Evolutionary conservation across 2,797 vertebrate genomes (phyloP).

Genomic region (Leucoraja ocellata): DNA sequence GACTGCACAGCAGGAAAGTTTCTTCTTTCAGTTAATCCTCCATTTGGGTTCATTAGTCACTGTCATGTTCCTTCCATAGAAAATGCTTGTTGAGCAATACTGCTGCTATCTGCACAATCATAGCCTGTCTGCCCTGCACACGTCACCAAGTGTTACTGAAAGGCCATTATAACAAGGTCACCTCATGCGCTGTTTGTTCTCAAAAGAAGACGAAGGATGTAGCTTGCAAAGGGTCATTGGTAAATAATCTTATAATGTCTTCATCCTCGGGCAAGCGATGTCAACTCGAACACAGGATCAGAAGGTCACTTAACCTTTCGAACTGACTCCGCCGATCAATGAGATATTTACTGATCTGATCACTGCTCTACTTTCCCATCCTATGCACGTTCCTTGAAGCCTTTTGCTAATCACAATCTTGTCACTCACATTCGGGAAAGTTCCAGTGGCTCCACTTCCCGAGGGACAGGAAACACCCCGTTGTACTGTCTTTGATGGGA

Average conservation of each 20-base stretch:
- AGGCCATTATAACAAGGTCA: not conserved
- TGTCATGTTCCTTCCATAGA: constrained; percentile 3
- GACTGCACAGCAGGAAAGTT: not conserved
- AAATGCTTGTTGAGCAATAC: constrained; percentile 4
- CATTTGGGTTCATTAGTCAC: constrained; percentile 16
- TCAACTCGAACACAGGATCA: not conserved
- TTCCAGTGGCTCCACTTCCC: not conserved
- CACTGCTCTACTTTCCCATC: not conserved
- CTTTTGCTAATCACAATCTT: not conserved
- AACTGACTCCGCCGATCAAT: not conserved
- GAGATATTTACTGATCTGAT: not conserved
- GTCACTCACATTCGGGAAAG: not conserved
- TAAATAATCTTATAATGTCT: not conserved
- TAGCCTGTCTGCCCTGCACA: not conserved
- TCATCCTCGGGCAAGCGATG: not conserved
- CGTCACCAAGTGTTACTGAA: not conserved
- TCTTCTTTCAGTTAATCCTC: constrained; percentile 14
- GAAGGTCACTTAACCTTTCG: not conserved
- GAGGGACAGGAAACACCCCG: not conserved
- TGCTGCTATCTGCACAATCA: not conserved
- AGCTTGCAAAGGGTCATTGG: not conserved
- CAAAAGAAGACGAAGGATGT: not conserved
- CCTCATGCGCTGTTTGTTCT: constrained; percentile 1
- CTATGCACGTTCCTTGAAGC: not conserved
- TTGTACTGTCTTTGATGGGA: not conserved